Evolutionary conservation across 2,113 vertebrate species (phyloP), one percentile per base, ranked within the genome.

Genomic region (Pelobates fuscus): DNA sequence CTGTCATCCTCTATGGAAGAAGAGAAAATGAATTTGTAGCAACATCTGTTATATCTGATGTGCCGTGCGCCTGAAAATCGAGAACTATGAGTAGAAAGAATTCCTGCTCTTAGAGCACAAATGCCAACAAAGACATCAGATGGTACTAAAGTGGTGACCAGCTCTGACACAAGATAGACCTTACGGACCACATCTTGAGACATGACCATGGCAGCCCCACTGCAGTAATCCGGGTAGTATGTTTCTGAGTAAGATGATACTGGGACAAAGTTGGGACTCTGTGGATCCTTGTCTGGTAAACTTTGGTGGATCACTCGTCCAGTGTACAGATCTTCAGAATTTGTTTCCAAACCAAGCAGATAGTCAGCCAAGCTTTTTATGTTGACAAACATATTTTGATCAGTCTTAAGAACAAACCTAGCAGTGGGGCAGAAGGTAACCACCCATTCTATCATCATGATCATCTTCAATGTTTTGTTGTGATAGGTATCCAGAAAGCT

Each of bases 1-100:
- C 86, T 74, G 21, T 82, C 83, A 1, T 61, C 65, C 77, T 91
- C 75, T 57, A 76, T 73, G 0, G 88, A 90, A 5, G 96, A 96
- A 81, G 90, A 94, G 85, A 98, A 98, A 77, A 97, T 91, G 79
- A 95, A 94, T 70, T 85, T 88, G 59, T 95, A 98, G 85, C 97
- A 98, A 88, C 96, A 97, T 49, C 86, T 83, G 15, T 97, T 95
- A 81, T 96, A 98, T 49, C 84, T 89, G 77, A 97, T 83, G 63
- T 94, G 94, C 20, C 80, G 92, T 0, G 85, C 84, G 52, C 95
- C 97, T 0, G 94, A 92, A 64, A 98, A 98, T 0, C 93, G 88
- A 71, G 93, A 91, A 72, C 92, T 98, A 80, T 97, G 97, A 1
- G 84, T 88, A 54, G 95, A 93, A 7, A 78, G 71, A 59, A 98